A percentile compares a stretch with the other conserved stretches of the same genome.
These are phyloP conservation scores for Sesamia inferens DNA, from an alignment of 2,888 invertebrate species.

Conservation along the genomic window DNA sequence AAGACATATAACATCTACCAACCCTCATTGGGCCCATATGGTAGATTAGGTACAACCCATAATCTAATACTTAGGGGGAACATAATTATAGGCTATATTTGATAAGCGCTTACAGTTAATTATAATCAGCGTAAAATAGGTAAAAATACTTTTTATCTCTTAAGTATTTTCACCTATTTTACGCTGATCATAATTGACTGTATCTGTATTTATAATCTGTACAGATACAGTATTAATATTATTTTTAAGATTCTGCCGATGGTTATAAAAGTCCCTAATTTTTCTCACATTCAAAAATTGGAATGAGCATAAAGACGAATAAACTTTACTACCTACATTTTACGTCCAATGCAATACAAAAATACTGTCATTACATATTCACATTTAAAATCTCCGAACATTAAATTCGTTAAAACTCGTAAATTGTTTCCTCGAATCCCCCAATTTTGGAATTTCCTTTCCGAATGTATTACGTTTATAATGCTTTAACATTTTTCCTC, in stretches of 20 bases:
- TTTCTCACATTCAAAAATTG: slow-evolving; percentile 39
- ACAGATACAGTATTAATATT: slow-evolving; percentile 18
- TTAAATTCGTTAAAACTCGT: slow-evolving; percentile 56
- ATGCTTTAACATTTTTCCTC: slow-evolving; percentile 48
- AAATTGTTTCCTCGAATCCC: slow-evolving; percentile 41
- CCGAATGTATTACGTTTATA: slow-evolving; percentile 31
- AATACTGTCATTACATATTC: slow-evolving; percentile 44
- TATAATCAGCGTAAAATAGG: background rate
- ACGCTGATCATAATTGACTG: background rate
- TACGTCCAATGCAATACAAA: slow-evolving; percentile 14
- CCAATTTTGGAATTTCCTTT: slow-evolving; percentile 38
- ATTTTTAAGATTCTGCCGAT: slow-evolving; percentile 27
- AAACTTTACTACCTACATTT: slow-evolving; percentile 47
- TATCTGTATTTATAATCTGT: slow-evolving; percentile 4
- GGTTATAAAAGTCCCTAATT: slow-evolving; percentile 33
- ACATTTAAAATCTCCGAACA: slow-evolving; percentile 41
- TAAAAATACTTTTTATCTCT: background rate
- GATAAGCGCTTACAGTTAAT: background rate
- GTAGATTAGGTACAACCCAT: background rate
- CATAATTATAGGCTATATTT: background rate
- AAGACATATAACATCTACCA: background rate
- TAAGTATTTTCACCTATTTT: background rate
- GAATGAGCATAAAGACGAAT: slow-evolving; percentile 36
- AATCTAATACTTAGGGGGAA: background rate
- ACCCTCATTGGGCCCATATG: background rate